phyloP scores from a whole-genome alignment of 2,797 vertebrate species.

The Caiman crocodilus region DNA sequence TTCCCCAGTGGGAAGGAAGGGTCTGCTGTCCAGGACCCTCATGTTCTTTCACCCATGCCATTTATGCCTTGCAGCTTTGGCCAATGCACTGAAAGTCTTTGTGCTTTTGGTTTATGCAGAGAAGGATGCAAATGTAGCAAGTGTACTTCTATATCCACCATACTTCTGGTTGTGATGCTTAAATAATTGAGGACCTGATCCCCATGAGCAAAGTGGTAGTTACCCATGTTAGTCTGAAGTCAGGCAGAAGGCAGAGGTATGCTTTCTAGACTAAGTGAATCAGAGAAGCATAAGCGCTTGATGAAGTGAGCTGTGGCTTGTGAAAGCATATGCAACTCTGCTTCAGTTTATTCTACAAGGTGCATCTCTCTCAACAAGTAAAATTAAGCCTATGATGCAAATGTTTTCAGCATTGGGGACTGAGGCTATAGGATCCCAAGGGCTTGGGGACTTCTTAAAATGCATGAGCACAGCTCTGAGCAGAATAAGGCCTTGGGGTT shows the following conservation, averaged over 20 bases:
- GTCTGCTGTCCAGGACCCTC: background rate
- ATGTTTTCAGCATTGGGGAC: background rate
- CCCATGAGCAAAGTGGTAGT: background rate
- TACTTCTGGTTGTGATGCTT: background rate
- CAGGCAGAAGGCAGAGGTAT: no score
- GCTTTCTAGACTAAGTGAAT: no score
- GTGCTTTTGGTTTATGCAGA: background rate
- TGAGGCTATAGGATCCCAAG: background rate
- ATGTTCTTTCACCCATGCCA: background rate
- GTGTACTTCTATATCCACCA: background rate
- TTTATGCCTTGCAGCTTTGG: background rate
- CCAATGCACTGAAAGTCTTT: background rate
- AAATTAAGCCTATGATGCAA: background rate
- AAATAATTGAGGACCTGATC: background rate
- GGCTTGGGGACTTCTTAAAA: no score
- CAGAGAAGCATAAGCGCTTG: no score
- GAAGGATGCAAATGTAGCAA: background rate
- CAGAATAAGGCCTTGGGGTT: no score
- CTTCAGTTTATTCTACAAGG: no score
- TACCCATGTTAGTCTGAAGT: no score
- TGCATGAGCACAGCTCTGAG: no score
- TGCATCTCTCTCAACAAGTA: no score
- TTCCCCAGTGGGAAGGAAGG: background rate
- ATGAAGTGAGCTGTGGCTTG: no score
- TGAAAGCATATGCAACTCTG: no score